Conservation (phyloP, 1,140 invertebrate genomes). For the Propsilocerus akamusi region DNA sequence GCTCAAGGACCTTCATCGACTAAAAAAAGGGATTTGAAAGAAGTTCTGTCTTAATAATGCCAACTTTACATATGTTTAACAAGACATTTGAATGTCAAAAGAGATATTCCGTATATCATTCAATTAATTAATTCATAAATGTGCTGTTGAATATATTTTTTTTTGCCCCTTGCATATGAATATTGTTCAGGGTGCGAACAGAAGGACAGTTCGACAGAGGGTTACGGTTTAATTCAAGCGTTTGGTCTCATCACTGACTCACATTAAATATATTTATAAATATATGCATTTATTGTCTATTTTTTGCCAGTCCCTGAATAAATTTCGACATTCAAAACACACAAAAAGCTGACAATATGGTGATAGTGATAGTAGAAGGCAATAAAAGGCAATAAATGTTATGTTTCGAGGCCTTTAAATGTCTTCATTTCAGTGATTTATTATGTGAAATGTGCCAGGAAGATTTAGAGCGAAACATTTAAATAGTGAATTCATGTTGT, state of each 20-base stretch:
- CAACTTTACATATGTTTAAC: neutral
- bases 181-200: no score
- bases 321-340: neutral
- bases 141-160: no score
- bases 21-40: no score
- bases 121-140: no score
- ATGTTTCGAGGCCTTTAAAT: no score
- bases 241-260: neutral
- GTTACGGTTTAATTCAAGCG: neutral
- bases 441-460: neutral
- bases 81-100: slow-evolving; percentile 1
- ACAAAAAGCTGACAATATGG: no score
- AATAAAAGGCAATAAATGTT: neutral
- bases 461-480: no score
- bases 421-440: slow-evolving; percentile 2
- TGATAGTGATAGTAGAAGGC: neutral
- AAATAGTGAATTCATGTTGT: no score
- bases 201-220: neutral
- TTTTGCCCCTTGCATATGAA: no score
- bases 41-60: neutral
- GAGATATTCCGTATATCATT: no score
- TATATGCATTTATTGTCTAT: neutral
- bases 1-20: no score
- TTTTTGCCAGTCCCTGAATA: neutral
- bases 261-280: no score